Evolutionary conservation across 2,888 invertebrate genomes (phyloP).

Genomic region (Halictus quadricinctus): DNA sequence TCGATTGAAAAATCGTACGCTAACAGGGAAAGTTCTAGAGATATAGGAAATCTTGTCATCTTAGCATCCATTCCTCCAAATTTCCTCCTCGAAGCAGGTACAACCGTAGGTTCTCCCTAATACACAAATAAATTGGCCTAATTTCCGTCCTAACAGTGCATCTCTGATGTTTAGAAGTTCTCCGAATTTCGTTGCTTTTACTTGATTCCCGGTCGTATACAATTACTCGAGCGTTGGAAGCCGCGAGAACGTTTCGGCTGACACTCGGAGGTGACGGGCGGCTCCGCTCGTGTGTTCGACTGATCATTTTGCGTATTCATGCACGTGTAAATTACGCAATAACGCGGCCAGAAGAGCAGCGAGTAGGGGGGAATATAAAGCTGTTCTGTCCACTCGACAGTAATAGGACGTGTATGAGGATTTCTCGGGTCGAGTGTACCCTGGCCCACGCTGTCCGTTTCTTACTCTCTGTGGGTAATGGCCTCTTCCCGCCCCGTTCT

Average conservation of each 20-base stretch:
- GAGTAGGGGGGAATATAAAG: slow-evolving; percentile 42
- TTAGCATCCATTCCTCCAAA: background rate
- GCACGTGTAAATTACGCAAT: slow-evolving; percentile 48
- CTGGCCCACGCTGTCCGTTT: slow-evolving; percentile 66
- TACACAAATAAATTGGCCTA: background rate
- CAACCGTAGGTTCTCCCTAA: background rate
- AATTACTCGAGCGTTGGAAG: background rate
- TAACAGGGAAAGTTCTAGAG: background rate
- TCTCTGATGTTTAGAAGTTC: background rate
- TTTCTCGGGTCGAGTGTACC: slow-evolving; percentile 71
- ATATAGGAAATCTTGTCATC: background rate
- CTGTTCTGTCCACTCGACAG: slow-evolving; percentile 57
- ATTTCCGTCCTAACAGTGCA: background rate
- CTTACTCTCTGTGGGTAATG: slow-evolving; percentile 71
- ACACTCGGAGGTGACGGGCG: slow-evolving; percentile 9
- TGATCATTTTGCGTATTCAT: slow-evolving; percentile 50
- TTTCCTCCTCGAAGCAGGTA: background rate
- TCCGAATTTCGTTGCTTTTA: background rate
- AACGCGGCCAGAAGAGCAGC: slow-evolving; percentile 23
- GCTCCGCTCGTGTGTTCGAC: slow-evolving; percentile 15
- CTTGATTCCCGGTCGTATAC: background rate
- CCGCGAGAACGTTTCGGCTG: slow-evolving; percentile 1
- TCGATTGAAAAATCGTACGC: too few species aligned
- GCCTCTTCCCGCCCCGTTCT: slow-evolving; percentile 63
- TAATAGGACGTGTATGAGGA: slow-evolving; percentile 56